A percentile compares a stretch with the other conserved stretches of the same genome.
Evolutionary conservation across 1,140 invertebrate genomes (phyloP).

Genomic region (Grapholita molesta): DNA sequence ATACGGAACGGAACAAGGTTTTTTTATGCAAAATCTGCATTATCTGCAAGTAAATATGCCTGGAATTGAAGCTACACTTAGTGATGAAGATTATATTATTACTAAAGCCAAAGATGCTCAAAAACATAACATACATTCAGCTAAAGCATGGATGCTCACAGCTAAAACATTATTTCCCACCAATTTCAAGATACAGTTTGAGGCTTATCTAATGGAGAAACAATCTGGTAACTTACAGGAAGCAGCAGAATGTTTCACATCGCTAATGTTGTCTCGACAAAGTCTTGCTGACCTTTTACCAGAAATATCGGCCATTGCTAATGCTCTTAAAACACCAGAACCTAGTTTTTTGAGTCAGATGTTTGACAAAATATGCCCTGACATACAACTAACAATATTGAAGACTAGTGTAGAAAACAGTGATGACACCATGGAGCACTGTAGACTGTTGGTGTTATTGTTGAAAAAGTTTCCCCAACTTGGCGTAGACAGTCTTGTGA

Average conservation of each 20-base stretch:
- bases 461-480: slow-evolving; percentile 90
- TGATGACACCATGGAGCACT: slow-evolving; percentile 92
- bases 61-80: slow-evolving; percentile 42
- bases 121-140: slow-evolving; percentile 84
- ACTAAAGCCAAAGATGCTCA: slow-evolving; percentile 85
- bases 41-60: slow-evolving; percentile 44
- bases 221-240: slow-evolving; percentile 87
- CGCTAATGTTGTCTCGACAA: slow-evolving; percentile 64
- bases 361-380: slow-evolving; percentile 83
- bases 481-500: slow-evolving; percentile 87
- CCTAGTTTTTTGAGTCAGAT: slow-evolving; percentile 80
- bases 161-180: slow-evolving; percentile 92
- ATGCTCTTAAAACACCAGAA: slow-evolving; percentile 82
- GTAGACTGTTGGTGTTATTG: slow-evolving; percentile 86
- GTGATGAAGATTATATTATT: slow-evolving; percentile 89
- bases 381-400: slow-evolving; percentile 87
- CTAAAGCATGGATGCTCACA: slow-evolving; percentile 95
- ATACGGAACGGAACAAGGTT: background rate
- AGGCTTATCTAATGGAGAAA: slow-evolving; percentile 91
- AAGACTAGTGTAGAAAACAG: slow-evolving; percentile 90
- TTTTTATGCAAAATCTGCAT: slow-evolving; percentile 15
- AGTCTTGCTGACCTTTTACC: slow-evolving; percentile 83
- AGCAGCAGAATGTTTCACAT: slow-evolving; percentile 90
- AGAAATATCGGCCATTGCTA: slow-evolving; percentile 89
- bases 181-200: slow-evolving; percentile 91